Evolutionary conservation across 2,113 vertebrate genomes (phyloP).

Genomic region (Vidua chalybeata): DNA sequence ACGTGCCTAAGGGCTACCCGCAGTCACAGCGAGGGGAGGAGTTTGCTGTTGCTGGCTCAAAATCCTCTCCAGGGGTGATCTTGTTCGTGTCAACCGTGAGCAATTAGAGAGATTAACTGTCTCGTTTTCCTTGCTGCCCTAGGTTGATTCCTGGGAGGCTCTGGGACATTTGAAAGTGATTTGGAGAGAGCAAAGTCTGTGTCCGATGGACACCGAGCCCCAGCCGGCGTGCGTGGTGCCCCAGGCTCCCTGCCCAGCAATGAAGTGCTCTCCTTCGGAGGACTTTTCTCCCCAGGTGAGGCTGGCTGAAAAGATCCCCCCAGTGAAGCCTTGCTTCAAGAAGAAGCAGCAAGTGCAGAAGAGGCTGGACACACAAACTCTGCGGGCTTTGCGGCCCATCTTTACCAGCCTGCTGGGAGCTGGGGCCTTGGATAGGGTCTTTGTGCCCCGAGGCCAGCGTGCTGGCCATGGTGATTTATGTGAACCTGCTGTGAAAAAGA

Average conservation of each 20-base stretch:
- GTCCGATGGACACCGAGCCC: slow-evolving; percentile 77
- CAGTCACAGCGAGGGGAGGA: slow-evolving; percentile 46
- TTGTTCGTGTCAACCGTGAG: slow-evolving; percentile 48
- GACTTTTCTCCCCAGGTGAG: slow-evolving; percentile 81
- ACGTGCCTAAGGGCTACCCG: slow-evolving; percentile 50
- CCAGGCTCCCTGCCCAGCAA: slow-evolving; percentile 74
- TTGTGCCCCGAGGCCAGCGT: slow-evolving; percentile 82
- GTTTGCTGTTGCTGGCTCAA: slow-evolving; percentile 25
- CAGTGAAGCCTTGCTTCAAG: slow-evolving; percentile 95
- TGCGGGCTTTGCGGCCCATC: slow-evolving; percentile 89
- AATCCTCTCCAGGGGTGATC: slow-evolving; percentile 56
- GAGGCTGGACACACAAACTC: slow-evolving; percentile 84
- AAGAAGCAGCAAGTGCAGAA: slow-evolving; percentile 91
- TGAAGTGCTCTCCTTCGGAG: slow-evolving; percentile 64
- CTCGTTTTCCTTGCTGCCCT: slow-evolving; percentile 60
- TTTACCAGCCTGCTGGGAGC: slow-evolving; percentile 87
- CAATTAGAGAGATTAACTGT: slow-evolving; percentile 63
- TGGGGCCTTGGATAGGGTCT: slow-evolving; percentile 87
- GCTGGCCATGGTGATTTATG: slow-evolving; percentile 78
- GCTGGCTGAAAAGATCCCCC: slow-evolving; percentile 86
- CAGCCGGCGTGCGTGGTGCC: slow-evolving; percentile 66
- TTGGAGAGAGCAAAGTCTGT: slow-evolving; percentile 75
- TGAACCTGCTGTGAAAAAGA: slow-evolving; percentile 84
- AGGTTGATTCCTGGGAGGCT: slow-evolving; percentile 59
- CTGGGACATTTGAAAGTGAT: slow-evolving; percentile 45